A percentile compares a stretch with the other conserved stretches of the same genome.
phyloP scores from a whole-genome alignment of 2,113 vertebrate species.

The Parotia lawesii region DNA sequence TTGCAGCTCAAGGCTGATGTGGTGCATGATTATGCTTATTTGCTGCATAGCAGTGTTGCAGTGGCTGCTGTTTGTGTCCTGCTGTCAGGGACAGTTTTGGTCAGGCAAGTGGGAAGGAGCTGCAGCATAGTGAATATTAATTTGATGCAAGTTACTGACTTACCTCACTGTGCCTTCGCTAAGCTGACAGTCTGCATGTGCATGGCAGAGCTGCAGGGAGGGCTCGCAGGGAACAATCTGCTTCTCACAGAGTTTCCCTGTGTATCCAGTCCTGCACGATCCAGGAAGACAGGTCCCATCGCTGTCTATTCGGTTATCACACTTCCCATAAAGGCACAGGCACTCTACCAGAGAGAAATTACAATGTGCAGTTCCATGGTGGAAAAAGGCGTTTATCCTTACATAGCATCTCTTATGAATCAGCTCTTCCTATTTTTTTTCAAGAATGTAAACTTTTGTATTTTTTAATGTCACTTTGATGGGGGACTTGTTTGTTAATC shows the following conservation, averaged over 20 bases:
- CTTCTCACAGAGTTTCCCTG: slow-evolving; percentile 79
- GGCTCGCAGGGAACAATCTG: slow-evolving; percentile 70
- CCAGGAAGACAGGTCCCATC: slow-evolving; percentile 77
- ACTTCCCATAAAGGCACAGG: slow-evolving; percentile 78
- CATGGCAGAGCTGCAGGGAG: slow-evolving; percentile 78
- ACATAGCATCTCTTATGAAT: background rate
- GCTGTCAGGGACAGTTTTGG: background rate
- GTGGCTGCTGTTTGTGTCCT: background rate
- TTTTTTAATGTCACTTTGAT: background rate
- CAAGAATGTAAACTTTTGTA: background rate
- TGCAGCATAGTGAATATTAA: background rate
- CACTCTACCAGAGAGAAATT: slow-evolving; percentile 74
- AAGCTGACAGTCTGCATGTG: slow-evolving; percentile 82
- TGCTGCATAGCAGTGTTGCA: background rate
- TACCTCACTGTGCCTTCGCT: slow-evolving; percentile 73
- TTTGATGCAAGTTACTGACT: background rate
- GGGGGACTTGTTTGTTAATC: background rate
- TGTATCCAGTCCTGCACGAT: slow-evolving; percentile 75
- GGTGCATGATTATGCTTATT: background rate
- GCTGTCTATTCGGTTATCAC: slow-evolving; percentile 78
- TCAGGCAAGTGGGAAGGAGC: background rate
- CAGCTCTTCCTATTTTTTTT: background rate
- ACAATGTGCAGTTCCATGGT: background rate
- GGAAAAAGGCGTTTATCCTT: background rate
- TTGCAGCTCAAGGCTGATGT: background rate